These are phyloP conservation scores for Popillia japonica DNA, from an alignment of 1,140 invertebrate genomes.

Conservation along the genomic window DNA sequence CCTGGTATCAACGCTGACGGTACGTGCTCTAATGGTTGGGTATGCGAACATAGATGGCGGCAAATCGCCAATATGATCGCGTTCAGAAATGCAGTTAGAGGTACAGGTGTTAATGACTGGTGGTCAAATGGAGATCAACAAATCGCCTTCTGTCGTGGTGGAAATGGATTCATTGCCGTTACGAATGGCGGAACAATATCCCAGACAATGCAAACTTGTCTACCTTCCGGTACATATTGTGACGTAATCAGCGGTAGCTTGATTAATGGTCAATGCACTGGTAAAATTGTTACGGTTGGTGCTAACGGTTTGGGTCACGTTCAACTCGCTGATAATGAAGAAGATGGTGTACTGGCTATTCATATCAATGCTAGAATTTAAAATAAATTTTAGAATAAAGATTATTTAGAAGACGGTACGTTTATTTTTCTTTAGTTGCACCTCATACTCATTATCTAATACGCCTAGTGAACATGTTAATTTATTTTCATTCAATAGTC, in stretches of 20 bases:
- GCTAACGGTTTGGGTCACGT: constrained; percentile 71
- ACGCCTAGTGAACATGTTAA: too few relatives aligned
- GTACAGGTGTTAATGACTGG: constrained; percentile 68
- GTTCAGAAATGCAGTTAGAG: constrained; percentile 72
- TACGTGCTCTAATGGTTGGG: constrained; percentile 80
- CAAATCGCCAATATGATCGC: constrained; percentile 82
- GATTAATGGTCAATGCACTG: constrained; percentile 71
- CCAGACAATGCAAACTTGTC: constrained; percentile 69
- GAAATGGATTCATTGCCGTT: constrained; percentile 76
- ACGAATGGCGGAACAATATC: constrained; percentile 71
- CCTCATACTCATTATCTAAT: too few relatives aligned
- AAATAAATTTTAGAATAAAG: too few relatives aligned
- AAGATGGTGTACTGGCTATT: constrained; percentile 82
- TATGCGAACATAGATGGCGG: constrained; percentile 89
- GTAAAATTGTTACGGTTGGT: constrained; percentile 73
- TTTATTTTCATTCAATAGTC: too few relatives aligned
- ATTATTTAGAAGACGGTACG: too few relatives aligned
- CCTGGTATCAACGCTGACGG: constrained; percentile 70
- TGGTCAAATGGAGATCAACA: constrained; percentile 79
- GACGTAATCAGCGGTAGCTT: constrained; percentile 82
- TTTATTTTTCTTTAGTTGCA: too few relatives aligned
- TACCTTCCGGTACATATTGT: constrained; percentile 83
- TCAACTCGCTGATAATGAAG: constrained; percentile 65
- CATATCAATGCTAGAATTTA: constrained; percentile 64
- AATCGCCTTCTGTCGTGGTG: constrained; percentile 78